phyloP scores from a whole-genome alignment of 2,113 vertebrate genomes.

The Chionodraco myersi region DNA sequence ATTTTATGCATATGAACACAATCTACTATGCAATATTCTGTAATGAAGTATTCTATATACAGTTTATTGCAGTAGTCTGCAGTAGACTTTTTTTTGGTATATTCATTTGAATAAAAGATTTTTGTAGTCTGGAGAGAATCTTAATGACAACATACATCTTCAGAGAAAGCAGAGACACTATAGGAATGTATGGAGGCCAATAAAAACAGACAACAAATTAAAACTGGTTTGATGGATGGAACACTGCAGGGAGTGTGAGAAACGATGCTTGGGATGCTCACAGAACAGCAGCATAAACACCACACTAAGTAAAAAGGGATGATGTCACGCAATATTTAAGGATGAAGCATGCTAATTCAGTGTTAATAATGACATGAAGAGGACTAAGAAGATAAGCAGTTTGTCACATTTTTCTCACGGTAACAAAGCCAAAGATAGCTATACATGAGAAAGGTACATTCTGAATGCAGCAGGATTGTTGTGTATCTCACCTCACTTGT shows the following conservation, averaged over 20 bases:
- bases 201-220: slow-evolving; percentile 45
- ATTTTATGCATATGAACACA: neutral
- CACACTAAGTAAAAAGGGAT: slow-evolving; percentile 8
- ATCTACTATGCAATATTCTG: neutral
- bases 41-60: neutral
- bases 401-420: neutral
- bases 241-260: slow-evolving; percentile 9
- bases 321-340: slow-evolving; percentile 22
- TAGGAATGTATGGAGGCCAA: neutral
- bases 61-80: neutral
- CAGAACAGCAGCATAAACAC: slow-evolving; percentile 8
- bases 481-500: slow-evolving; percentile 86
- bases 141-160: slow-evolving; percentile 21
- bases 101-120: neutral
- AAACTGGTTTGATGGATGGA: slow-evolving; percentile 49
- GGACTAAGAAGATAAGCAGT: slow-evolving; percentile 18
- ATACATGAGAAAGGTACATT: neutral
- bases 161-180: slow-evolving; percentile 14
- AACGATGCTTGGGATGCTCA: slow-evolving; percentile 3
- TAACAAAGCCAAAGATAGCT: slow-evolving; percentile 9
- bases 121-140: slow-evolving; percentile 20
- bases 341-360: slow-evolving; percentile 13
- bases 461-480: slow-evolving; percentile 13
- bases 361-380: slow-evolving; percentile 22
- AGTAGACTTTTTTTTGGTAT: neutral